These are phyloP conservation scores for Lamellibrachia luymesi DNA, from an alignment of 1,140 invertebrate genomes.

Conservation along the genomic window DNA sequence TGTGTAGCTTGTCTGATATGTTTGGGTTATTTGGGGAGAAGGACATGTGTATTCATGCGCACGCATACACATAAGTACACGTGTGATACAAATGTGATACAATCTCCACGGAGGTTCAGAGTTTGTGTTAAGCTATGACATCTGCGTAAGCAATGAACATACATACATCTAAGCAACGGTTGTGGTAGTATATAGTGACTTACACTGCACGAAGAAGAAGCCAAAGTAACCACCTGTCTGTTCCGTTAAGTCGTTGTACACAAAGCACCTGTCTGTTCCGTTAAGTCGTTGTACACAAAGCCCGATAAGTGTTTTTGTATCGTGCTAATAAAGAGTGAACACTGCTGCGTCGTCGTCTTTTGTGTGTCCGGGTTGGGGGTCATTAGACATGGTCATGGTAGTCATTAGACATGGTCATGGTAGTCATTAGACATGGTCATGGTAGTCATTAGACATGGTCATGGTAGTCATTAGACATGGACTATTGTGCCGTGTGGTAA, in stretches of 20 bases:
- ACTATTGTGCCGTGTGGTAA: too few relatives aligned
- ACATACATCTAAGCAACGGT: background rate
- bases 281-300: background rate
- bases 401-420: too few relatives aligned
- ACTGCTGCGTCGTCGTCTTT: background rate
- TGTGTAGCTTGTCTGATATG: background rate
- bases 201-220: background rate
- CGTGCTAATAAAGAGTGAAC: background rate
- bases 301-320: background rate
- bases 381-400: too few relatives aligned
- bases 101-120: background rate
- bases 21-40: background rate
- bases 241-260: background rate
- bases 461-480: too few relatives aligned
- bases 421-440: too few relatives aligned
- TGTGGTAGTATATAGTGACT: background rate
- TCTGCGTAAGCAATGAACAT: background rate
- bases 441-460: too few relatives aligned
- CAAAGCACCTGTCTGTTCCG: background rate
- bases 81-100: background rate
- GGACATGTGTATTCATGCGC: background rate
- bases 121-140: background rate
- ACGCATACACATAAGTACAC: too few relatives aligned
- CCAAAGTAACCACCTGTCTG: background rate
- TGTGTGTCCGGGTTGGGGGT: constrained; percentile 18